Conservation (phyloP, 1,140 invertebrate genomes). For the Macrocentrus cingulum region DNA sequence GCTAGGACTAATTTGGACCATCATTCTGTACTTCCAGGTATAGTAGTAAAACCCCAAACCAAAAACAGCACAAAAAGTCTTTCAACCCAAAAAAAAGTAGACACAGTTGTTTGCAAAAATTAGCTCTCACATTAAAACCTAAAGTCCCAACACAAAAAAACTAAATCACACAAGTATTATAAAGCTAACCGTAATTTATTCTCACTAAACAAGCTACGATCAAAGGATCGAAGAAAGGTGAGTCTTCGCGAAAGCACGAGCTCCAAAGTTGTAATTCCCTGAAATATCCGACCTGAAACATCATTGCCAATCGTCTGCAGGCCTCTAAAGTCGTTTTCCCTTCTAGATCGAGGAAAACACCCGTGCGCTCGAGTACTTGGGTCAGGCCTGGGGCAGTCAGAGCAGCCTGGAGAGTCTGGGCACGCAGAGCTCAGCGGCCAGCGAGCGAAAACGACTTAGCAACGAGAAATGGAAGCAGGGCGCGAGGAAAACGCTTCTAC, state of each 20-base stretch:
- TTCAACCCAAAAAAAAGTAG: slow-evolving; percentile 7
- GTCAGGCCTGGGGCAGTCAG: slow-evolving; percentile 76
- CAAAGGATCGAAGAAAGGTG: slow-evolving; percentile 59
- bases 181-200: slow-evolving; percentile 53
- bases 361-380: slow-evolving; percentile 82
- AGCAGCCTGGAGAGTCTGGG: slow-evolving; percentile 77
- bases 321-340: no score
- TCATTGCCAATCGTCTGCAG: no score
- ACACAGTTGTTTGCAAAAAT: slow-evolving; percentile 23
- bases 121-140: slow-evolving; percentile 9
- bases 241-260: no score
- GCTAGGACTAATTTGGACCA: slow-evolving; percentile 97
- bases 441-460: slow-evolving; percentile 51
- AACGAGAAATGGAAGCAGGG: slow-evolving; percentile 81
- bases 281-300: no score
- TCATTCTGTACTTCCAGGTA: slow-evolving; percentile 99
- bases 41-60: background rate
- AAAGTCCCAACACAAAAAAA: background rate
- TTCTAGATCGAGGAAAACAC: slow-evolving; percentile 93
- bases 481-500: slow-evolving; percentile 86
- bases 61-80: slow-evolving; percentile 17
- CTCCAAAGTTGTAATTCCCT: no score
- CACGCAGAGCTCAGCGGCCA: slow-evolving; percentile 67
- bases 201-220: slow-evolving; percentile 59
- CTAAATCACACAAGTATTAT: slow-evolving; percentile 4